Evolutionary conservation across 2,888 invertebrate genomes (phyloP), one percentile per base, ranked within the genome.

Genomic region (Zaprionus obscuricornis): DNA sequence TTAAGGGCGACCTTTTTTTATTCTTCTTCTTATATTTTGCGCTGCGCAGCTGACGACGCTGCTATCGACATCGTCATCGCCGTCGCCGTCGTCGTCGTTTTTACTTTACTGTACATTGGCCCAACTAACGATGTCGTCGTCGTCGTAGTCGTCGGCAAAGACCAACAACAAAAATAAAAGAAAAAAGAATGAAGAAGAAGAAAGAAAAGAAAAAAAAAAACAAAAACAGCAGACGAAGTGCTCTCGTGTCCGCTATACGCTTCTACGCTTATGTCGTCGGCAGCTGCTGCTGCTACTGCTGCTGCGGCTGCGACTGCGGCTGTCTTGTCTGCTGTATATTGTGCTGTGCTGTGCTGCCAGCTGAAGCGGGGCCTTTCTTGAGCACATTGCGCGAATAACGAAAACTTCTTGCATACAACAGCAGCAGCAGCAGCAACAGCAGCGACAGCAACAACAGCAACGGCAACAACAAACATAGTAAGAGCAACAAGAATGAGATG

Each of bases 291-390:
- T 74, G 55, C 63, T 37, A 24, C 45, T 42, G 43, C 58, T 36
- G 58, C 40, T 36, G 60, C 40, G 52, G 36, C 47, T 60, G n/a
- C n/a, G n/a, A n/a, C n/a, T n/a, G n/a, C n/a, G n/a, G n/a, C n/a
- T n/a, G n/a, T n/a, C n/a, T n/a, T n/a, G n/a, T n/a, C n/a, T n/a
- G n/a, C n/a, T n/a, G n/a, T n/a, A n/a, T n/a, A n/a, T n/a, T n/a
- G n/a, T n/a, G n/a, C n/a, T n/a, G n/a, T n/a, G n/a, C n/a, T n/a
- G n/a, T n/a, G 62, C 68, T 55, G 50, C 46, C 42, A 47, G 46
- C 63, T 68, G 88, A 78, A 87, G 65, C 88, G 88, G 87, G 88
- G 87, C 87, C 87, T 79, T 72, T 79, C 79, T 85, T 85, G 59
- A 79, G 59, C 57, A 68, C 71, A 67, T 39, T 62, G 74, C 82